Percentiles rank a stretch among this genome's conserved stretches.
Evolutionary conservation across 1,140 invertebrate genomes (phyloP).

Genomic region (Meteorus sp.): DNA sequence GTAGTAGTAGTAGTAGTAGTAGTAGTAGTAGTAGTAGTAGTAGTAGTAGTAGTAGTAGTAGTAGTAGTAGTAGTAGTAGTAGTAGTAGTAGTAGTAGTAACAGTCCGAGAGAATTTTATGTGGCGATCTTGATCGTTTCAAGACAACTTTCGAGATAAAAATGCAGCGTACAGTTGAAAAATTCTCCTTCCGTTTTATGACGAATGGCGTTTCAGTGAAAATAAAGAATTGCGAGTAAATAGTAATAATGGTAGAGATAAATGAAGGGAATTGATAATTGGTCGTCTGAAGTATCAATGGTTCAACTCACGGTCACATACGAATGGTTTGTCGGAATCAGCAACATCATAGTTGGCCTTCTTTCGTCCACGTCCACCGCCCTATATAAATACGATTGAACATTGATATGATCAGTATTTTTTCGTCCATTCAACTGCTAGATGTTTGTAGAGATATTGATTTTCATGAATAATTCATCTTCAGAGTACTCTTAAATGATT

Average conservation of each 20-base stretch:
- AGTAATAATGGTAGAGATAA: constrained; percentile 36
- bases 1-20: too few relatives aligned
- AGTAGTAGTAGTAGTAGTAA: constrained; percentile 29
- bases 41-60: constrained; percentile 39
- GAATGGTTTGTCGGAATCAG: constrained; percentile 86
- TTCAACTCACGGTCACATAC: constrained; percentile 89
- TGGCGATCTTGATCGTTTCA: constrained; percentile 1
- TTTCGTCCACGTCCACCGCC: constrained; percentile 71
- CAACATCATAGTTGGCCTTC: constrained; percentile 70
- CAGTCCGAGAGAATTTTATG: neutral
- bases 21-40: too few relatives aligned
- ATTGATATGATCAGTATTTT: too few relatives aligned
- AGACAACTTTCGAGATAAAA: too few relatives aligned
- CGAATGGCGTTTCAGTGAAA: constrained; percentile 35
- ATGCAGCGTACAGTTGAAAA: too few relatives aligned
- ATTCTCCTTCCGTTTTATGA: too few relatives aligned
- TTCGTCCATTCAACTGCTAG: too few relatives aligned
- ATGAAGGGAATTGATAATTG: constrained; percentile 33
- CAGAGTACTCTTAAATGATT: constrained; percentile 18
- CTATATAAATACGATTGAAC: constrained; percentile 47
- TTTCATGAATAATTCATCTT: constrained; percentile 8
- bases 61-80: constrained; percentile 39
- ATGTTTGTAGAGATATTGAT: neutral
- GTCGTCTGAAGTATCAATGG: constrained; percentile 59
- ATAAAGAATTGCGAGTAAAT: constrained; percentile 34